Evolutionary conservation across 1,140 invertebrate genomes (phyloP).

Genomic region (Zaprionus gabonicus): DNA sequence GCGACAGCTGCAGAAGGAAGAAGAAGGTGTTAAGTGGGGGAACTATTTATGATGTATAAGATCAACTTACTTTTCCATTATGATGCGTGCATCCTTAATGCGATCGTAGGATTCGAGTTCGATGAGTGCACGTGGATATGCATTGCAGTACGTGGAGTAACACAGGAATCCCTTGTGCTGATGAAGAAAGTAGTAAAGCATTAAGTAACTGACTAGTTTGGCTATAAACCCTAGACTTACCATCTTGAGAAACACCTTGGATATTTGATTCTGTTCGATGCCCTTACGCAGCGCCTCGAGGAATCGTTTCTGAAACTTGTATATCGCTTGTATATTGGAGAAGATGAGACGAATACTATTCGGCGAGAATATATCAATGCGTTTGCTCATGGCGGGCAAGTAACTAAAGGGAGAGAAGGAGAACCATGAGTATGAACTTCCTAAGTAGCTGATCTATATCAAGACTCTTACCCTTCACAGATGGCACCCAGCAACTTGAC

Average conservation of each 20-base stretch:
- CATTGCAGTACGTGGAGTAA: slow-evolving; percentile 97
- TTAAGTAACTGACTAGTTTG: background rate
- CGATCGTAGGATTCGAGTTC: slow-evolving; percentile 83
- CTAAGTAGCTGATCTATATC: background rate
- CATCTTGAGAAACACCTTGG: slow-evolving; percentile 82
- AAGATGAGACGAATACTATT: slow-evolving; percentile 82
- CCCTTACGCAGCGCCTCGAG: slow-evolving; percentile 71
- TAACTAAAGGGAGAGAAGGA: slow-evolving; percentile 52
- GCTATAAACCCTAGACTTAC: slow-evolving; percentile 40
- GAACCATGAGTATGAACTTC: background rate
- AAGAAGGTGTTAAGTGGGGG: too few relatives aligned
- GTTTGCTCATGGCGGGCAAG: slow-evolving; percentile 82
- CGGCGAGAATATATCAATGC: slow-evolving; percentile 82
- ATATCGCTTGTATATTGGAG: slow-evolving; percentile 79
- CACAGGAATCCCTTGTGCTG: slow-evolving; percentile 91
- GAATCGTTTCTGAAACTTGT: slow-evolving; percentile 78
- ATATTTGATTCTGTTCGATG: slow-evolving; percentile 82
- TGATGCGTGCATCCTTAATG: slow-evolving; percentile 74
- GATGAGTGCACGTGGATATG: slow-evolving; percentile 88
- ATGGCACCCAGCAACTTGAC: slow-evolving; percentile 80
- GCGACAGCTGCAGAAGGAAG: slow-evolving; percentile 62
- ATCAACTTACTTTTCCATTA: slow-evolving; percentile 76
- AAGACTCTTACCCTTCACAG: slow-evolving; percentile 77
- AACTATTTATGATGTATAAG: background rate
- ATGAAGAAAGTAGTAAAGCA: slow-evolving; percentile 34